Conservation (phyloP, 2,113 vertebrate genomes). For the Fulica atra region DNA sequence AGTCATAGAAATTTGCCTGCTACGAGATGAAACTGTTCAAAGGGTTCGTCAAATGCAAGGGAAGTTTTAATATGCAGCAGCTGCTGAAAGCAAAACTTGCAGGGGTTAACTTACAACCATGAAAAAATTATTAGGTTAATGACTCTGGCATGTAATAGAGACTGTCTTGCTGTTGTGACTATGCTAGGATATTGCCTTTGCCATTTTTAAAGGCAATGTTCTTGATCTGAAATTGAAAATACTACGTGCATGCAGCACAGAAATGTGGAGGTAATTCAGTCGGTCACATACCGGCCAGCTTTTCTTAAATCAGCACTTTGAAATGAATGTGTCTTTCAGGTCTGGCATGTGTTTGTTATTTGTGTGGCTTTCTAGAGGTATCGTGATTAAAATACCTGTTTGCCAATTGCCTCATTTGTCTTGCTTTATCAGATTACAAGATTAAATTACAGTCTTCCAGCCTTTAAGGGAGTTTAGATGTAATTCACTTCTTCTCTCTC, state of each 20-base stretch:
- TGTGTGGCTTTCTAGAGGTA: conserved; percentile 48
- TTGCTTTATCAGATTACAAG: conserved; percentile 74
- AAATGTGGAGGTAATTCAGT: conserved; percentile 60
- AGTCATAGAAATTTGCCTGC: neutral
- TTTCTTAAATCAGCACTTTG: conserved; percentile 47
- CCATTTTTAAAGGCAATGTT: conserved; percentile 26
- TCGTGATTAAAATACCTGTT: conserved; percentile 65
- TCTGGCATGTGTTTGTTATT: conserved; percentile 57
- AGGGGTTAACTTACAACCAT: conserved; percentile 16
- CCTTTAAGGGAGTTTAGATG: conserved; percentile 30
- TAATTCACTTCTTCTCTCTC: neutral
- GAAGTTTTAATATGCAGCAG: conserved; percentile 42
- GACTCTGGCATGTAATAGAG: conserved; percentile 12
- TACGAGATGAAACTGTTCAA: neutral
- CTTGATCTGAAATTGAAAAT: conserved; percentile 49
- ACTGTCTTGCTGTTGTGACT: conserved; percentile 14
- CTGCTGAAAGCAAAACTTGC: conserved; percentile 46
- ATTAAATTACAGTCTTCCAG: conserved; percentile 62
- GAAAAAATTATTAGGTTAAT: conserved; percentile 66
- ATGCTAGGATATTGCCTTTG: neutral
- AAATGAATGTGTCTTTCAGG: conserved; percentile 59
- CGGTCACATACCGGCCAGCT: neutral
- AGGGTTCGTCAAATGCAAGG: conserved; percentile 36
- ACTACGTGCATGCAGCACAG: neutral
- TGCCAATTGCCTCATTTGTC: conserved; percentile 70